These are phyloP conservation scores for Drosophila parvula DNA, from an alignment of 1,140 invertebrate species.

Conservation along the genomic window DNA sequence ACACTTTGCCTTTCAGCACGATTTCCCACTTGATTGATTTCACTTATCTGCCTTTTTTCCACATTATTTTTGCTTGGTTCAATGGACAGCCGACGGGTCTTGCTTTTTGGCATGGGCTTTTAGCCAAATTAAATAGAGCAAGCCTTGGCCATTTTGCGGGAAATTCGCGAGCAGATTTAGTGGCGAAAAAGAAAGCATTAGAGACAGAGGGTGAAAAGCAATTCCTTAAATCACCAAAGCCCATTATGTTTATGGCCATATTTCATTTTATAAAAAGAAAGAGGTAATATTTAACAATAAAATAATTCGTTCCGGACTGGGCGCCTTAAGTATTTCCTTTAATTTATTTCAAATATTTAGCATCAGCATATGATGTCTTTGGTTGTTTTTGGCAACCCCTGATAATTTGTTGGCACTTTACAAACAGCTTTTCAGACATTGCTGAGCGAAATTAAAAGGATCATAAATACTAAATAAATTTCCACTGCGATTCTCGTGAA, in stretches of 20 bases:
- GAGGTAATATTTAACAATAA: not conserved
- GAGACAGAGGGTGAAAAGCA: not conserved
- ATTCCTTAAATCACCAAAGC: not conserved
- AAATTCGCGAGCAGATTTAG: conserved; percentile 19
- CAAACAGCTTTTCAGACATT: not conserved
- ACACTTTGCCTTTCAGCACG: conserved; percentile 48
- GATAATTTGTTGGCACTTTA: conserved; percentile 4
- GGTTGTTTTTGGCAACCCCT: not conserved
- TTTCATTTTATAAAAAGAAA: too few relatives aligned
- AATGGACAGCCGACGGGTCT: conserved; percentile 26
- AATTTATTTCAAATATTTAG: not conserved
- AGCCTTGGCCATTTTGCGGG: conserved; percentile 17
- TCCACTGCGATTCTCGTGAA: not conserved
- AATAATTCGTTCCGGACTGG: not conserved
- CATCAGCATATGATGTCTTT: not conserved
- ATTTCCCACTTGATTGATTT: conserved; percentile 56
- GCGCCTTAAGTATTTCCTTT: not conserved
- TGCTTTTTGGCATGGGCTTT: conserved; percentile 37
- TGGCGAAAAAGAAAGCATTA: conserved; percentile 2
- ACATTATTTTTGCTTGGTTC: conserved; percentile 11
- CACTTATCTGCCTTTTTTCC: conserved; percentile 9
- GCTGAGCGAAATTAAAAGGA: not conserved
- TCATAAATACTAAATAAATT: not conserved
- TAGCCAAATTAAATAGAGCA: conserved; percentile 51
- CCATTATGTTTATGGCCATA: not conserved